A percentile compares a stretch with the other conserved stretches of the same genome.
These are phyloP conservation scores for Ctenoplectra terminalis DNA, from an alignment of 1,140 invertebrate species.

Conservation along the genomic window DNA sequence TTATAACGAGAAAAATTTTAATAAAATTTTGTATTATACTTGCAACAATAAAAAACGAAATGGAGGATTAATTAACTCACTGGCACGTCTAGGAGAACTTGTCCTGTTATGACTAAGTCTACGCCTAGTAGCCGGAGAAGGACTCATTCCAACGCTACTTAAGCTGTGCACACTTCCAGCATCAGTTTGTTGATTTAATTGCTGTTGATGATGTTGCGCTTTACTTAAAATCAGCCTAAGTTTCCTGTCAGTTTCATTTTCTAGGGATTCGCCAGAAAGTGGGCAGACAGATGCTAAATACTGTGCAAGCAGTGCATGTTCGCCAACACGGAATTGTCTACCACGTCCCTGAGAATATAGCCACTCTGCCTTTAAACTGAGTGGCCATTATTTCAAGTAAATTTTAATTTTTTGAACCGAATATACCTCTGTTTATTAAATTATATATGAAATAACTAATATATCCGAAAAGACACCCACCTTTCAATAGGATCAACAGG, in stretches of 20 bases:
- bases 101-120: conserved; percentile 78
- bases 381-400: conserved; percentile 62
- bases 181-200: conserved; percentile 87
- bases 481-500: conserved; percentile 94
- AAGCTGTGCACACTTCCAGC: conserved; percentile 80
- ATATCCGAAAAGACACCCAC: conserved; percentile 81
- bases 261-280: conserved; percentile 88
- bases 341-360: conserved; percentile 96
- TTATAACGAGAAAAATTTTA: conserved; percentile 29
- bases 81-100: conserved; percentile 86
- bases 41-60: conserved; percentile 19
- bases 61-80: conserved; percentile 79
- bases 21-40: conserved; percentile 13
- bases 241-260: conserved; percentile 94
- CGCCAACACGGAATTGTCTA: conserved; percentile 92
- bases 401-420: conserved; percentile 35
- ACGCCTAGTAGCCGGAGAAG: conserved; percentile 79
- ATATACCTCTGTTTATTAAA: conserved; percentile 11
- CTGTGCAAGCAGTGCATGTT: conserved; percentile 91
- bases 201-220: conserved; percentile 94
- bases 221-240: conserved; percentile 92
- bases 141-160: conserved; percentile 79
- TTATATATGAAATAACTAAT: conserved; percentile 26
- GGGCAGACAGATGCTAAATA: conserved; percentile 92
- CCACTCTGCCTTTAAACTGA: conserved; percentile 96